Conservation (phyloP, 1,140 invertebrate species). For the Drosophila albomicans region DNA sequence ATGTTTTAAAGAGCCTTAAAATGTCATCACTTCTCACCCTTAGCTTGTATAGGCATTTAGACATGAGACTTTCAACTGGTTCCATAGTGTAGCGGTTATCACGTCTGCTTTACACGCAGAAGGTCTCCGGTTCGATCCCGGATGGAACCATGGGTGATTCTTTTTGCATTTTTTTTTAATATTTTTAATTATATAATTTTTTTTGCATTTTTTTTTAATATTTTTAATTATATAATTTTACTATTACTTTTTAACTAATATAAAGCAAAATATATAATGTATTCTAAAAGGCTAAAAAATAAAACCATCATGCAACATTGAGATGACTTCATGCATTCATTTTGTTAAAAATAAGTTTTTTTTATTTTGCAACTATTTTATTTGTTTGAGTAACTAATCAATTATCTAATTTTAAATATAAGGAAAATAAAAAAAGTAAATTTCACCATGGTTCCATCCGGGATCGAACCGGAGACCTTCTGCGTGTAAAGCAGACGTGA, state of each 20-base stretch:
- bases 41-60: slow-evolving; percentile 8
- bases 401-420: not conserved
- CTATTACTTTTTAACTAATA: not conserved
- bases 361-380: not conserved
- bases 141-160: slow-evolving; percentile 85
- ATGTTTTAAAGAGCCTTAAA: not conserved
- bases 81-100: slow-evolving; percentile 88
- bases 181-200: not conserved
- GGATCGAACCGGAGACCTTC: slow-evolving; percentile 89
- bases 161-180: slow-evolving; percentile 5
- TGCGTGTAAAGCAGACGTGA: slow-evolving; percentile 89
- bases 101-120: slow-evolving; percentile 89
- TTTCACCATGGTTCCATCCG: slow-evolving; percentile 86
- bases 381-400: not conserved
- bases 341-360: no score
- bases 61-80: slow-evolving; percentile 40
- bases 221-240: not conserved
- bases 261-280: not conserved
- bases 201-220: not conserved
- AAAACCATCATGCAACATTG: no score
- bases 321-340: no score
- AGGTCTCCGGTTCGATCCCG: slow-evolving; percentile 89
- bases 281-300: not conserved
- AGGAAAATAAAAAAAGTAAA: not conserved
- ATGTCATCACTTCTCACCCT: not conserved